A percentile compares a stretch with the other conserved stretches of the same genome.
phyloP scores from a whole-genome alignment of 2,113 vertebrate species.

The Octodon degus region DNA sequence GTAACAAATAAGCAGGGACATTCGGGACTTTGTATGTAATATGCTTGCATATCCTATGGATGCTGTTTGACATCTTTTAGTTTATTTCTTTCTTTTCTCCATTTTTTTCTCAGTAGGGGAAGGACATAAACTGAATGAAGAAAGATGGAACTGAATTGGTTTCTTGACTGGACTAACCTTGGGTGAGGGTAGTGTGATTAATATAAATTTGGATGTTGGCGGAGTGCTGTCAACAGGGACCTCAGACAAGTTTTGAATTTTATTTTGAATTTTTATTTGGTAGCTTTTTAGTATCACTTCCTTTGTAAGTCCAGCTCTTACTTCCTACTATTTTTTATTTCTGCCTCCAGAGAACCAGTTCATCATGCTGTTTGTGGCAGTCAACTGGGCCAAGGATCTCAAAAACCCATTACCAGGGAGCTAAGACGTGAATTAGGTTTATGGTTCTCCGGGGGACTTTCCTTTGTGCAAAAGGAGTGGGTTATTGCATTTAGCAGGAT shows the following conservation, averaged over 20 bases:
- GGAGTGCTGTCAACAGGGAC: background rate
- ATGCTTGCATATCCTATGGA: background rate
- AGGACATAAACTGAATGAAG: background rate
- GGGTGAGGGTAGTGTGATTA: background rate
- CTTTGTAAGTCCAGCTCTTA: background rate
- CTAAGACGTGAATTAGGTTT: background rate
- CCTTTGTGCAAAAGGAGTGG: background rate
- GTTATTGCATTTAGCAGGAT: background rate
- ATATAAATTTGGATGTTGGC: background rate
- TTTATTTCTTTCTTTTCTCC: background rate
- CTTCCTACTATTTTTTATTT: background rate
- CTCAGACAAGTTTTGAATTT: background rate
- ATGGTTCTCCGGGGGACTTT: background rate
- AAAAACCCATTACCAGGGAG: conserved; percentile 7
- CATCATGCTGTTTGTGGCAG: background rate
- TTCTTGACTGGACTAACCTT: background rate
- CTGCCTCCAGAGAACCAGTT: background rate
- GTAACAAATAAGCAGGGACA: background rate
- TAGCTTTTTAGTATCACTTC: background rate
- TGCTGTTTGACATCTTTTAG: background rate
- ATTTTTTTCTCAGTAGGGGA: background rate
- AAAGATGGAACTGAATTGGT: background rate
- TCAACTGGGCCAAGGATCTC: background rate
- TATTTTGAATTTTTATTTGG: conserved; percentile 58
- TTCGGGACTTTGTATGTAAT: background rate